phyloP scores from a whole-genome alignment of 2,797 vertebrate species.

The Scolopax bukidnonensis region DNA sequence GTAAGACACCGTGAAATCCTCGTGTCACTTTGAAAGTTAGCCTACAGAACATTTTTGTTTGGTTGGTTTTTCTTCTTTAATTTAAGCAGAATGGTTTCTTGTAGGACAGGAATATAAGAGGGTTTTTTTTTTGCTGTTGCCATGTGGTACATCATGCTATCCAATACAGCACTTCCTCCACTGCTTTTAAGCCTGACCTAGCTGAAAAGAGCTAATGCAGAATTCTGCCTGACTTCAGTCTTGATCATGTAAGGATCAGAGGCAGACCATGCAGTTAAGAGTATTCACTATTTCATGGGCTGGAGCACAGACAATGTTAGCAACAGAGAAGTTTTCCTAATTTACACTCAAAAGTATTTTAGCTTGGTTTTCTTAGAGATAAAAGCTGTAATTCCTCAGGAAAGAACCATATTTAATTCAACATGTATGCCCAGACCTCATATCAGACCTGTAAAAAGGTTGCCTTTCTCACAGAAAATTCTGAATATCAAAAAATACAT shows the following conservation, averaged over 20 bases:
- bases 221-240: neutral
- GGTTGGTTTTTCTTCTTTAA: neutral
- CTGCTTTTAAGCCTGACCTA: neutral
- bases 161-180: neutral
- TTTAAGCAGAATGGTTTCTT: neutral
- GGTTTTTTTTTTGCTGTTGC: neutral
- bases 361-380: neutral
- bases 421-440: neutral
- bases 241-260: neutral
- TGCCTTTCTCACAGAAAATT: neutral
- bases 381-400: neutral
- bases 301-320: neutral
- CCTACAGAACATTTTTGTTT: neutral
- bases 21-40: neutral
- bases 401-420: neutral
- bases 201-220: neutral
- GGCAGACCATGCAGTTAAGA: neutral
- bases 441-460: neutral
- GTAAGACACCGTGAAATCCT: neutral
- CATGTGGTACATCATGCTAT: neutral
- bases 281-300: neutral
- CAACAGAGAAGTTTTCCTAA: neutral
- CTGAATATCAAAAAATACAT: neutral
- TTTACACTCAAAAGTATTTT: neutral
- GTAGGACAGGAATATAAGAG: neutral